Percentiles rank a stretch among this genome's conserved stretches.
phyloP scores from a whole-genome alignment of 2,888 invertebrate species.

The Beris chalybata region DNA sequence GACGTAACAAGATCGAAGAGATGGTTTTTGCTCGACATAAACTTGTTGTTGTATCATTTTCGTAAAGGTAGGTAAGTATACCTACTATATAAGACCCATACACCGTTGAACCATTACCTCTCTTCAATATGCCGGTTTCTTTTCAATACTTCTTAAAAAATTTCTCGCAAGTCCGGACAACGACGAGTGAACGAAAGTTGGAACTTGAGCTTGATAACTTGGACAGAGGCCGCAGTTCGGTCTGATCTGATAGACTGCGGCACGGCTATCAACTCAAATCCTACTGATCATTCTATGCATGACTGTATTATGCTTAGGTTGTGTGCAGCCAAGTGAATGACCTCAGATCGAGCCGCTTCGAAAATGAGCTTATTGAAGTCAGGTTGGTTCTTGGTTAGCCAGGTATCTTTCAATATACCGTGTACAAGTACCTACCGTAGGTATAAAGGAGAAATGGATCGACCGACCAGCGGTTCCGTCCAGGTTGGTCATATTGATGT shows the following conservation, averaged over 20 bases:
- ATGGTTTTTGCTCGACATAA: constrained; percentile 25
- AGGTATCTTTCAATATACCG: neutral
- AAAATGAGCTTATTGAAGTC: constrained; percentile 20
- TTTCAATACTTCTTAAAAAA: neutral
- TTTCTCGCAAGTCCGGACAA: too few species aligned
- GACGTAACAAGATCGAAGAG: constrained; percentile 41
- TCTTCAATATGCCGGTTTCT: constrained; percentile 15
- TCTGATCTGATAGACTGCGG: too few species aligned
- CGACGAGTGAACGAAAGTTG: too few species aligned
- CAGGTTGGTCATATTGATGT: constrained; percentile 5
- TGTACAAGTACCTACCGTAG: too few species aligned
- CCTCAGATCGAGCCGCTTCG: constrained; percentile 24
- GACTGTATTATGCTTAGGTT: too few species aligned
- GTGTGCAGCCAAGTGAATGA: constrained; percentile 29
- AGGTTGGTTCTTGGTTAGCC: constrained; percentile 5
- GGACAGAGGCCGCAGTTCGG: too few species aligned
- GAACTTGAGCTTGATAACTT: too few species aligned
- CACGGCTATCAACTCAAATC: too few species aligned
- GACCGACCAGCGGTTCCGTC: neutral
- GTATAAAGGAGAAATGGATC: neutral
- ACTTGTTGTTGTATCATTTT: constrained; percentile 18
- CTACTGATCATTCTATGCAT: too few species aligned
- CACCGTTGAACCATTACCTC: constrained; percentile 30
- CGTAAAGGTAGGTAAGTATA: neutral
- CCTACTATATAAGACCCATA: neutral